Percentiles rank a stretch among this genome's conserved stretches.
Conservation (phyloP, 1,140 invertebrate genomes). For the Cheumatopsyche charites region DNA sequence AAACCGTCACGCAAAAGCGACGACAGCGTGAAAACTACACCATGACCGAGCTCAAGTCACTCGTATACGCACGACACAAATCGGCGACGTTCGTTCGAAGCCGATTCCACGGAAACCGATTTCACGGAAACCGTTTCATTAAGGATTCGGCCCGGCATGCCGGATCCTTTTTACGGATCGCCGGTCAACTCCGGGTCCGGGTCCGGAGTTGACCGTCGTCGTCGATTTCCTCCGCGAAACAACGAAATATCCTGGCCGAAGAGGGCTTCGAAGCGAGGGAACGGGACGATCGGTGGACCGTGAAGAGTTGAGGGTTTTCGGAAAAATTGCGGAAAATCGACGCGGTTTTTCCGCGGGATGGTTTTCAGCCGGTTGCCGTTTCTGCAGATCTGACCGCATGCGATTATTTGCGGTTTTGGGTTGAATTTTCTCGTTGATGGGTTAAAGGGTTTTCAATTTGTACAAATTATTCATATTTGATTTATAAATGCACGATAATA, state of each 20-base stretch:
- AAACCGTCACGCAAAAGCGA: too few relatives aligned
- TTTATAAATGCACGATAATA: too few relatives aligned
- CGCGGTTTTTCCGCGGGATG: conserved; percentile 6
- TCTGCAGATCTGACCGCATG: neutral
- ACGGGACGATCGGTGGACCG: too few relatives aligned
- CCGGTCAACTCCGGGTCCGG: neutral
- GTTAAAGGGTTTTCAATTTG: too few relatives aligned
- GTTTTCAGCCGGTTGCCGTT: neutral
- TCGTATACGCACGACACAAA: too few relatives aligned
- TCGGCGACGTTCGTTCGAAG: conserved; percentile 34
- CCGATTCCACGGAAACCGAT: conserved; percentile 30
- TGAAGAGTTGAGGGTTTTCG: too few relatives aligned
- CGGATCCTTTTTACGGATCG: conserved; percentile 30
- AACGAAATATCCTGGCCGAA: conserved; percentile 20
- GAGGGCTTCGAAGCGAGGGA: neutral
- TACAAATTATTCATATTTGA: too few relatives aligned
- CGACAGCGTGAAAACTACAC: too few relatives aligned
- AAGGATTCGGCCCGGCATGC: conserved; percentile 24
- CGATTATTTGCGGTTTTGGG: conserved; percentile 20
- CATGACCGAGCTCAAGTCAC: too few relatives aligned
- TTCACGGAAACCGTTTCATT: conserved; percentile 30
- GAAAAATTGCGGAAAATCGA: conserved; percentile 2
- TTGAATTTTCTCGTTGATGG: conserved; percentile 12
- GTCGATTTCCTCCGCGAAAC: conserved; percentile 20
- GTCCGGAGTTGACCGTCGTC: neutral